A percentile compares a stretch with the other conserved stretches of the same genome.
Evolutionary conservation across 1,140 invertebrate species (phyloP).

Genomic region (Anoplolepis gracilipes): DNA sequence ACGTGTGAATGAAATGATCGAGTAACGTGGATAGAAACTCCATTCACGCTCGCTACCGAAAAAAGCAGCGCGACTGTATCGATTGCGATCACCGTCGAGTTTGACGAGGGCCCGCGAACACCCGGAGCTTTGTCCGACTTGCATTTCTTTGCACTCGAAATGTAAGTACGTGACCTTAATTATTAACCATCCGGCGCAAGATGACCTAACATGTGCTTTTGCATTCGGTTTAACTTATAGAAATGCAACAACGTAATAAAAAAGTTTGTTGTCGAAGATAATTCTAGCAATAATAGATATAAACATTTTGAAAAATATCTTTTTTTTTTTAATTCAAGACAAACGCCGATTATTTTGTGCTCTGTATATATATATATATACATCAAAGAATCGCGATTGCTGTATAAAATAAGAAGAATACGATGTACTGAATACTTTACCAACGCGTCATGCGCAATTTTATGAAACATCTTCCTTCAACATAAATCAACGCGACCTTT

Average conservation of each 20-base stretch:
- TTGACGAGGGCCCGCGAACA: conserved; percentile 39
- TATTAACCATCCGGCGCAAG: conserved; percentile 9
- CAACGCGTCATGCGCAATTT: conserved; percentile 34
- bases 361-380: too few relatives aligned
- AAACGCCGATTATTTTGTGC: background rate
- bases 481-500: conserved; percentile 63
- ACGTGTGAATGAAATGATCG: conserved; percentile 69
- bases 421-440: background rate
- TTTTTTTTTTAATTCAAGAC: background rate
- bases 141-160: background rate
- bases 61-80: conserved; percentile 54
- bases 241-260: background rate
- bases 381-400: background rate
- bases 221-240: background rate
- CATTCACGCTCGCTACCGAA: conserved; percentile 59
- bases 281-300: background rate
- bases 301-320: background rate
- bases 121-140: conserved; percentile 57
- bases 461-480: background rate
- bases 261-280: background rate
- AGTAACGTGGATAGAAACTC: conserved; percentile 62
- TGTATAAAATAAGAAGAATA: background rate
- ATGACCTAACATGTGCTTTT: background rate
- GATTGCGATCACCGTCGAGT: conserved; percentile 54
- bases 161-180: conserved; percentile 9